Conservation (phyloP, 2,888 invertebrate species). For the Scaptodrosophila latifasciaeformis region DNA sequence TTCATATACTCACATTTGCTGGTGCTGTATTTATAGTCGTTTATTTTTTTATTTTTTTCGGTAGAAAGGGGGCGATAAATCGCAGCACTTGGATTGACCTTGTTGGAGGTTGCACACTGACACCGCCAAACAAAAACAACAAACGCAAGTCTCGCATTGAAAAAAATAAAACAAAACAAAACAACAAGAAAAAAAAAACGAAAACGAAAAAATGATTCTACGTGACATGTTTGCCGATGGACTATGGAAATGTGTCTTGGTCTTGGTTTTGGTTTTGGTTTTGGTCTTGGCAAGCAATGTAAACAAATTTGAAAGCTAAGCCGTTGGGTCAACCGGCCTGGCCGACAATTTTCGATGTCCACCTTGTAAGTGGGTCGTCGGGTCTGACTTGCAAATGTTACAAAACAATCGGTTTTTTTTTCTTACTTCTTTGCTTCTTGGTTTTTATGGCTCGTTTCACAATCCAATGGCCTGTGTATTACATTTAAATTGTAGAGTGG, state of each 20-base stretch:
- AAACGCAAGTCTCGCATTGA: no score
- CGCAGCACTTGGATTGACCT: conserved; percentile 36
- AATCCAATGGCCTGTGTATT: conserved; percentile 8
- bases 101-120: conserved; percentile 55
- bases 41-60: not conserved
- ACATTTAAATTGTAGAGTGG: no score
- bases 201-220: conserved; percentile 57
- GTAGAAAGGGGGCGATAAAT: not conserved
- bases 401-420: not conserved
- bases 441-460: conserved; percentile 13
- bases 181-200: no score
- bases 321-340: not conserved
- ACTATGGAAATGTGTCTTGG: not conserved
- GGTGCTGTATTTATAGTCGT: no score
- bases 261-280: no score
- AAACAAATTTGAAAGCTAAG: not conserved
- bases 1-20: not conserved
- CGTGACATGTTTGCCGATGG: conserved; percentile 52
- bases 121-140: conserved; percentile 6
- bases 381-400: not conserved
- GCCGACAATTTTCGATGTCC: no score
- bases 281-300: not conserved
- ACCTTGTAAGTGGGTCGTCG: no score
- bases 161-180: no score
- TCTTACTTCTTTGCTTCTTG: not conserved